Conservation (phyloP, 2,113 vertebrate species). For the Synchiropus splendidus region DNA sequence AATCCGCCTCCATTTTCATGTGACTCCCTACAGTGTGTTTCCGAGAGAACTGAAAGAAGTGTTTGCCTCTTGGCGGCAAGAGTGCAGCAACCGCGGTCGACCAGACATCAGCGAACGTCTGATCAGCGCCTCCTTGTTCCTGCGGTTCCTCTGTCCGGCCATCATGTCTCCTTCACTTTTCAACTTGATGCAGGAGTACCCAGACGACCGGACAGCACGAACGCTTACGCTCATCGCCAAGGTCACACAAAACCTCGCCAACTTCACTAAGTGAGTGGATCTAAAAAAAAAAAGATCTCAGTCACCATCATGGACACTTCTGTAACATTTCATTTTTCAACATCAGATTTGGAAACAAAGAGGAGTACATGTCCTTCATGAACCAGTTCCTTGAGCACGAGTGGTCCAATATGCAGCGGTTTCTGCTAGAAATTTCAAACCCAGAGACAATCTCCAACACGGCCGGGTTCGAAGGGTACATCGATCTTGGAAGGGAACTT, state of each 20-base stretch:
- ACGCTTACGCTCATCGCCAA: conserved; percentile 97
- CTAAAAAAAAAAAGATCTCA: too few species aligned
- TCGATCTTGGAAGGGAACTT: conserved; percentile 89
- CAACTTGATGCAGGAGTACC: conserved; percentile 94
- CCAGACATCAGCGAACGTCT: conserved; percentile 96
- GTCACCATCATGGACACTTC: too few species aligned
- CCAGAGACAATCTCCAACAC: conserved; percentile 94
- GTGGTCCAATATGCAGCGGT: conserved; percentile 96
- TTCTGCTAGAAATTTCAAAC: conserved; percentile 92
- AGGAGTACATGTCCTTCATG: conserved; percentile 99
- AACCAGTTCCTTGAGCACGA: conserved; percentile 96
- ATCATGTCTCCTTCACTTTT: conserved; percentile 99
- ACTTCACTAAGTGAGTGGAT: conserved; percentile 87
- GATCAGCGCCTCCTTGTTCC: conserved; percentile 93
- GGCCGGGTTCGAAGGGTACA: conserved; percentile 93
- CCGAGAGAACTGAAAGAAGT: conserved; percentile 95
- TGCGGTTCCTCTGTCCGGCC: conserved; percentile 94
- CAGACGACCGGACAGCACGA: conserved; percentile 90
- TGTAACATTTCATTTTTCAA: background rate
- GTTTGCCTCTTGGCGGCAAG: conserved; percentile 94
- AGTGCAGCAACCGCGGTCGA: conserved; percentile 89
- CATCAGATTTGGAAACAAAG: conserved; percentile 89
- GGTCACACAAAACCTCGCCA: conserved; percentile 97
- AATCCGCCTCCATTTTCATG: background rate
- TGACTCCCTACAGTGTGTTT: conserved; percentile 74